Conservation (phyloP, 2,113 vertebrate species). For the Pterocles orientalis region DNA sequence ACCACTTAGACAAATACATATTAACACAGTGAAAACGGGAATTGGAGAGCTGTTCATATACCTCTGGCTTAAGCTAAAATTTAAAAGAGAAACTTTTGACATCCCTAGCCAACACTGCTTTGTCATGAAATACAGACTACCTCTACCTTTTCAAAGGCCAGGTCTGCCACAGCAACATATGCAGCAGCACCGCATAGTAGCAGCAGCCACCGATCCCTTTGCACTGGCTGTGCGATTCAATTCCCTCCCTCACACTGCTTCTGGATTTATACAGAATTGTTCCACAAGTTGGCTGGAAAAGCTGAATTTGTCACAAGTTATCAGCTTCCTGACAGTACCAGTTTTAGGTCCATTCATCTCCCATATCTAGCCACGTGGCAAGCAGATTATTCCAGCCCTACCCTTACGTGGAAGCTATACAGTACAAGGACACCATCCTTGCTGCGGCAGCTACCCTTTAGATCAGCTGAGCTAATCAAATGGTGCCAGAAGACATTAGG, state of each 20-base stretch:
- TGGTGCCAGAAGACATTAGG: neutral
- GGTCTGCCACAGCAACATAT: neutral
- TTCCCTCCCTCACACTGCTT: neutral
- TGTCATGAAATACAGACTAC: neutral
- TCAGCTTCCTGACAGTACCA: neutral
- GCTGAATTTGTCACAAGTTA: neutral
- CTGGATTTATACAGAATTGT: neutral
- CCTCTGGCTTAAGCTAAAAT: neutral
- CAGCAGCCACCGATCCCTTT: neutral
- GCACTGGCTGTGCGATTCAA: neutral
- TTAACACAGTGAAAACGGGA: neutral
- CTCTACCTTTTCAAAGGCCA: neutral
- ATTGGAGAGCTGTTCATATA: neutral
- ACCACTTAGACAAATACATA: neutral
- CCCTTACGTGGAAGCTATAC: neutral
- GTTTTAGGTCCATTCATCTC: neutral
- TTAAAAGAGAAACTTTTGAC: neutral
- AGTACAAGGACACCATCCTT: neutral
- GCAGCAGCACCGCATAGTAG: neutral
- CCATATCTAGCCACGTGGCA: neutral
- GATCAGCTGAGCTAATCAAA: neutral
- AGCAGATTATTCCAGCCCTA: neutral
- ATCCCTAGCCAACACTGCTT: neutral
- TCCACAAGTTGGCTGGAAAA: neutral
- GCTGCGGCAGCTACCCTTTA: neutral